Evolutionary conservation across 2,797 vertebrate genomes (phyloP), one percentile per base, ranked within the genome.

Genomic region (Manis pentadactyla): DNA sequence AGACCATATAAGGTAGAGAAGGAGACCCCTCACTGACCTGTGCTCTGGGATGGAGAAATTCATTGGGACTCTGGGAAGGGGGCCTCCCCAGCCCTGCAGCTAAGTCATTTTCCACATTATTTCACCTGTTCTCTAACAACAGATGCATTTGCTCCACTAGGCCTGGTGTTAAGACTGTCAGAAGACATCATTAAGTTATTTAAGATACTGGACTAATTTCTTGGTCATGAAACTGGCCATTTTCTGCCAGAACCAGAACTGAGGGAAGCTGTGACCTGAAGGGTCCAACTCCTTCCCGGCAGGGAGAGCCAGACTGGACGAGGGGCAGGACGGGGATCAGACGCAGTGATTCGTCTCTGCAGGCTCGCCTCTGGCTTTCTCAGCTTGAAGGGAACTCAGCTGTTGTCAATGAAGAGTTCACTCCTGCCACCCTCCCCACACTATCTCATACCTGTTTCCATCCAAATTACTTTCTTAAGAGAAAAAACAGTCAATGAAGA

Each of bases 111-210:
- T 37, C 23, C n/a, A 27, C 21, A 11, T 51, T 14, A 59, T 74
- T 71, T 87, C 0, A 46, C 64, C 18, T 21, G 37, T 83, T 87
- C 87, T 94, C 89, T 82, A 93, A 49, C 39, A 94, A 86, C 27
- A 92, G 88, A 94, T 17, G 73, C 90, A 95, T 97, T 97, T 96
- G 97, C 55, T 84, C 49, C 71, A 77, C 14, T 55, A 79, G 83
- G 34, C 64, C 78, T 79, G 34, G 19, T 73, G 73, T 86, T 55
- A 81, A 68, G 29, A 27, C 69, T 96, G 34, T 46, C 83, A 73
- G 78, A 85, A 97, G 82, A 82, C 51, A 64, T 73, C n/a, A 77
- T n/a, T 51, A 74, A 77, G 27, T 77, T 78, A 83, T 82, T 59
- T 75, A 78, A 73, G 23, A 93, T 90, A 90, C 7, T 59, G 64